phyloP scores from a whole-genome alignment of 2,113 vertebrate genomes.

The Turnix velox region DNA sequence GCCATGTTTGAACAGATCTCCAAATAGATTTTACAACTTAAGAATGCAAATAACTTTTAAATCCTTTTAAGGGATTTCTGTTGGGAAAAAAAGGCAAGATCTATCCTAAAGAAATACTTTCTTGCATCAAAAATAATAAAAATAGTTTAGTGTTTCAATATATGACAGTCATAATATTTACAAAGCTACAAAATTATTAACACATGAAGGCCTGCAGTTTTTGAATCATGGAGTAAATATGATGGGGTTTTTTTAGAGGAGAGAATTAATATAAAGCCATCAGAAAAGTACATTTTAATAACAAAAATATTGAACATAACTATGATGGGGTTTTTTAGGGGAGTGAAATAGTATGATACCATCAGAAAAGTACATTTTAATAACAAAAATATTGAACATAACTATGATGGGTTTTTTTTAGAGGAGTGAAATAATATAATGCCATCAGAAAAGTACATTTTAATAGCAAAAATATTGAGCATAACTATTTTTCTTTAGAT shows the following conservation, averaged over 20 bases:
- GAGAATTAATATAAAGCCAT: not conserved
- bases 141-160: not conserved
- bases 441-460: slow-evolving; percentile 8
- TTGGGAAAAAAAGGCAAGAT: not conserved
- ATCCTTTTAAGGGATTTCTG: not conserved
- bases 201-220: slow-evolving; percentile 8
- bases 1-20: slow-evolving; percentile 10
- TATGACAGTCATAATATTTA: not conserved
- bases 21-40: slow-evolving; percentile 11
- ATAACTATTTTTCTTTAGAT: slow-evolving; percentile 59
- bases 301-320: too few relatives aligned
- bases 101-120: not conserved
- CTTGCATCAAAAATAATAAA: not conserved
- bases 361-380: too few relatives aligned
- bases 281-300: too few relatives aligned
- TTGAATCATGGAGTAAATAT: slow-evolving; percentile 6
- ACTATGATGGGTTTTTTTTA: not conserved
- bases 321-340: not conserved
- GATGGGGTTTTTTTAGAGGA: not conserved
- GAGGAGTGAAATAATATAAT: slow-evolving; percentile 21
- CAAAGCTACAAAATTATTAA: slow-evolving; percentile 1
- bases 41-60: slow-evolving; percentile 5
- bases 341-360: not conserved
- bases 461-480: slow-evolving; percentile 57
- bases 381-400: too few relatives aligned